Base-by-base conservation (phyloP, 2,888 invertebrate genomes). In the Xanthostigma xanthostigma region DNA sequence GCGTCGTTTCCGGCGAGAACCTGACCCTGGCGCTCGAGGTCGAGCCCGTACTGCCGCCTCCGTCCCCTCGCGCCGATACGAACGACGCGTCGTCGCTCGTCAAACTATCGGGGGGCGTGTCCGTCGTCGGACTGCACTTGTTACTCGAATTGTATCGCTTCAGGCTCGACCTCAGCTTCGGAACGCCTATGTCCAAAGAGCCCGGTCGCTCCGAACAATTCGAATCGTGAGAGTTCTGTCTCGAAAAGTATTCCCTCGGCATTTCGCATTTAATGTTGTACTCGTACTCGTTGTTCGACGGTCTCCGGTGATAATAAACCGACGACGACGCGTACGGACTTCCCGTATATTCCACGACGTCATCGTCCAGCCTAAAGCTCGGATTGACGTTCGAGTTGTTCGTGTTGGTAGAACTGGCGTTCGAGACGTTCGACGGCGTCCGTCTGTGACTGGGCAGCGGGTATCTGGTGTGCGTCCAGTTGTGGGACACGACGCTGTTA, bases 11-110 rank as follows among this genome's bases (percentile, higher is more conserved):
- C 0, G 89, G 88, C 44, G 87, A 88, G 67, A 86, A 86, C 49
- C 82, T 72, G 50, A 84, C 88, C 11, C 87, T 71, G 38, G 80
- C 78, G 52, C 77, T 77, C n/a, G 81, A 81, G 33, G 79, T 79
- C 50, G 78, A 72, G 6, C 27, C 27, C 27, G 27, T 27, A 27
- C 27, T 27, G 27, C 27, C 27, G 6, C 27, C 27, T 27, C 27
- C 27, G 51, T 72, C 79, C 59, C 87, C 88, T 59, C 86, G 76
- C 13, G 91, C 91, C 9, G 91, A 91, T 56, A 88, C 80, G 64
- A 90, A 92, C 41, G 88, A 88, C 59, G 87, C 86, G 61, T 90
- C 91, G 27, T 92, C 92, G 59, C 88, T 87, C 1, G 87, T 83
- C 51, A 88, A 61, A 54, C 87, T 87, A 58, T 89, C 90, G 0